Conservation (phyloP, 2,797 vertebrate species). For the Cheirogaleus major region DNA sequence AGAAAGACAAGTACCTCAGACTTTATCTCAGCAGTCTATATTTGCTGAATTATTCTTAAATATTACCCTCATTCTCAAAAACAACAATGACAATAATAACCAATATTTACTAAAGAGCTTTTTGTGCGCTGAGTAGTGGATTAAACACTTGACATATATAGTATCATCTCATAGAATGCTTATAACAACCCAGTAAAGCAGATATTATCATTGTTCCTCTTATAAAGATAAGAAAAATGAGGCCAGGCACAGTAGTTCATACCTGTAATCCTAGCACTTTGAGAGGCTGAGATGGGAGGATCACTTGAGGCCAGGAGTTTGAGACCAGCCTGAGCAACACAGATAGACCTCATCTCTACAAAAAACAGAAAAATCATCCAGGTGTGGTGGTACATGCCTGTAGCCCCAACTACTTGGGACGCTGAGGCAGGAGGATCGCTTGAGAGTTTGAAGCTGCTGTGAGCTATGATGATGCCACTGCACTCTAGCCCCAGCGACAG, state of each 20-base stretch:
- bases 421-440: background rate
- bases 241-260: background rate
- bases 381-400: background rate
- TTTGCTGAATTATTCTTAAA: constrained; percentile 10
- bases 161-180: background rate
- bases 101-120: background rate
- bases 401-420: background rate
- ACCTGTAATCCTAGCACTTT: background rate
- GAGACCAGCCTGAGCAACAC: background rate
- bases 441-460: background rate
- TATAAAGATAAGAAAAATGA: constrained; percentile 5
- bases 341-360: background rate
- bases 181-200: background rate
- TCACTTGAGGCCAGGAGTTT: background rate
- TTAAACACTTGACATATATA: background rate
- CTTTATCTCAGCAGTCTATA: background rate
- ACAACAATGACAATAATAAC: background rate
- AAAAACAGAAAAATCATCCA: background rate
- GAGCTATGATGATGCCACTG: background rate
- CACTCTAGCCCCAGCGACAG: background rate
- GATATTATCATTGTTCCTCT: constrained; percentile 41
- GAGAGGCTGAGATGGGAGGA: background rate
- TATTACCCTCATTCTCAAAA: background rate
- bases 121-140: background rate
- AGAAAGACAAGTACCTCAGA: background rate